Conservation (phyloP, 2,797 vertebrate species). For the Pangasius mekongensis region DNA sequence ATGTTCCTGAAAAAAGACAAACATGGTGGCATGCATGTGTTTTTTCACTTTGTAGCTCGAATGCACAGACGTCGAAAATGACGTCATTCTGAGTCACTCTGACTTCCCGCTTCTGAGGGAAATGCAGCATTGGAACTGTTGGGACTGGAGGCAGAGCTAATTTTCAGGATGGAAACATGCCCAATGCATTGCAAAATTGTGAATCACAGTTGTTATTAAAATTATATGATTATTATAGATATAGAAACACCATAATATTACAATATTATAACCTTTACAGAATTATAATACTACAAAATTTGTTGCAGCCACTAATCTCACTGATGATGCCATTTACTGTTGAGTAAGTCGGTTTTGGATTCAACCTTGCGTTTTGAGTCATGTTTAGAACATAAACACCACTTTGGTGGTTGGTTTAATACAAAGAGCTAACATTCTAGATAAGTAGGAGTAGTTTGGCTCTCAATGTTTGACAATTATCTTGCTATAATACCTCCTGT, state of each 20-base stretch:
- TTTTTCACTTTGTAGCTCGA: neutral
- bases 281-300: neutral
- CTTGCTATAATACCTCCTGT: slow-evolving; percentile 29
- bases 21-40: neutral
- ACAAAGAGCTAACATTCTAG: neutral
- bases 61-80: neutral
- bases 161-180: neutral
- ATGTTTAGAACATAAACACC: neutral
- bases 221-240: neutral
- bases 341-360: neutral
- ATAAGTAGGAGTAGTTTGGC: neutral
- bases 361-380: neutral
- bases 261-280: neutral
- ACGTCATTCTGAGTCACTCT: neutral
- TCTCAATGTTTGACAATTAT: slow-evolving; percentile 2
- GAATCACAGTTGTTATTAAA: neutral
- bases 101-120: neutral
- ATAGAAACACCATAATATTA: neutral
- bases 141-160: neutral
- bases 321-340: neutral
- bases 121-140: no score
- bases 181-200: no score
- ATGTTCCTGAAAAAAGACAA: neutral
- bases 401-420: neutral
- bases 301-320: neutral